A percentile compares a stretch with the other conserved stretches of the same genome.
Evolutionary conservation across 1,140 invertebrate genomes (phyloP).

Genomic region (Drosophila ercepeae): DNA sequence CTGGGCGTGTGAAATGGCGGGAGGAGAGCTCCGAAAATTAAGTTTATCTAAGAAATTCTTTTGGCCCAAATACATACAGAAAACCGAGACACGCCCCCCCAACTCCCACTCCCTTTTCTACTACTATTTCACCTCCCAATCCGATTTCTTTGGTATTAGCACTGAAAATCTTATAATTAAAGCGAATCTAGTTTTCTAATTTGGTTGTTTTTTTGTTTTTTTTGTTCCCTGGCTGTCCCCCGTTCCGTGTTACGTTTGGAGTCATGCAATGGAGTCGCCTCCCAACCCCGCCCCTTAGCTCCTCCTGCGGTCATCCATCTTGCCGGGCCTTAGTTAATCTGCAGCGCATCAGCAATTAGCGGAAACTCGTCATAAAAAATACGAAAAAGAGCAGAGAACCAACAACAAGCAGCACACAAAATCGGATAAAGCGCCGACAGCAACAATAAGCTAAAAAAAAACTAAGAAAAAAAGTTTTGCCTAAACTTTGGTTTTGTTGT

Average conservation of each 20-base stretch:
- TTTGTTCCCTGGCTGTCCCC: background rate
- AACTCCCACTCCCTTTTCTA: background rate
- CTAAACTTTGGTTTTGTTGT: slow-evolving; percentile 57
- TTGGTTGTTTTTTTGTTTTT: background rate
- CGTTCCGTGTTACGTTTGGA: slow-evolving; percentile 19
- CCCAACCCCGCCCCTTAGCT: slow-evolving; percentile 1
- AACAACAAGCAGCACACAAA: slow-evolving; percentile 48
- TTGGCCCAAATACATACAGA: background rate
- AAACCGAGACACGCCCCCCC: background rate
- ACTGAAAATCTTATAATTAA: slow-evolving; percentile 17
- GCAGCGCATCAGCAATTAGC: slow-evolving; percentile 81
- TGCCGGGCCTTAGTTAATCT: slow-evolving; percentile 66
- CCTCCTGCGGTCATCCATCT: slow-evolving; percentile 36
- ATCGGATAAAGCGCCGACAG: slow-evolving; percentile 80
- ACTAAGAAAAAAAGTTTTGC: slow-evolving; percentile 51
- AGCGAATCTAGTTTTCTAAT: slow-evolving; percentile 27
- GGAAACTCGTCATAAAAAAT: slow-evolving; percentile 79
- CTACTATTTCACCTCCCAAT: too few species aligned
- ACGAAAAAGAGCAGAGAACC: slow-evolving; percentile 10
- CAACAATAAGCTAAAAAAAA: slow-evolving; percentile 45
- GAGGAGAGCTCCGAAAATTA: too few species aligned
- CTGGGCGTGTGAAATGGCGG: slow-evolving; percentile 43
- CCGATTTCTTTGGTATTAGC: too few species aligned
- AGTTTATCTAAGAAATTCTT: too few species aligned
- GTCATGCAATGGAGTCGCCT: slow-evolving; percentile 19